These are phyloP conservation scores for Parapsyche elsis DNA, from an alignment of 1,140 invertebrate species.

Conservation along the genomic window DNA sequence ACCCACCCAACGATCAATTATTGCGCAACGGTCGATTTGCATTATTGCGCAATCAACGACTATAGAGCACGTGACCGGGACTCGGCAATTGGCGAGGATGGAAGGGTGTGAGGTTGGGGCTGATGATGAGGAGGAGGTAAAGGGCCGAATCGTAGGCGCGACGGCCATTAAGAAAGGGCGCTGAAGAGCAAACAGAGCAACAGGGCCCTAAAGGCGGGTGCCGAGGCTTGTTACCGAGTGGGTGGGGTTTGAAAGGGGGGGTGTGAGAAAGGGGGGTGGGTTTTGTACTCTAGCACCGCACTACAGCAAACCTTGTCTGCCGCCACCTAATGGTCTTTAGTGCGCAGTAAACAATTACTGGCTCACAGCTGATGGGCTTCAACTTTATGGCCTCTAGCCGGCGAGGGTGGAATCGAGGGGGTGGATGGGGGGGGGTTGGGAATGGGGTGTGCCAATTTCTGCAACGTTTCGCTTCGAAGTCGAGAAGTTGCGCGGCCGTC, in stretches of 20 bases:
- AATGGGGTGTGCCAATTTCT: constrained; percentile 19
- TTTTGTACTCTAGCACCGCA: neutral
- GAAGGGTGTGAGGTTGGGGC: too few relatives aligned
- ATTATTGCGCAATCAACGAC: constrained; percentile 18
- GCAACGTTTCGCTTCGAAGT: neutral
- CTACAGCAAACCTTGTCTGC: constrained; percentile 48
- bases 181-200: constrained; percentile 28
- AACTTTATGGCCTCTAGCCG: constrained; percentile 52
- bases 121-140: too few relatives aligned
- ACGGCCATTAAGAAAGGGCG: constrained; percentile 39
- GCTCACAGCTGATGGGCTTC: constrained; percentile 52
- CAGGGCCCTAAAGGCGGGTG: constrained; percentile 23
- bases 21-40: constrained; percentile 9
- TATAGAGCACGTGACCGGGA: neutral
- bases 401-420: constrained; percentile 12
- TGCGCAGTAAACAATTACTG: constrained; percentile 56
- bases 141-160: neutral
- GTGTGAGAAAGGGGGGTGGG: neutral
- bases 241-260: neutral
- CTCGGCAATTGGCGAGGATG: too few relatives aligned
- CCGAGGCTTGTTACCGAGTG: neutral
- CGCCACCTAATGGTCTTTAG: constrained; percentile 54
- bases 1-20: constrained; percentile 24
- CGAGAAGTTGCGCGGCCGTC: neutral
- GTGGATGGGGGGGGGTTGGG: constrained; percentile 30